phyloP scores from a whole-genome alignment of 2,113 vertebrate genomes.

The Nasalis larvatus region DNA sequence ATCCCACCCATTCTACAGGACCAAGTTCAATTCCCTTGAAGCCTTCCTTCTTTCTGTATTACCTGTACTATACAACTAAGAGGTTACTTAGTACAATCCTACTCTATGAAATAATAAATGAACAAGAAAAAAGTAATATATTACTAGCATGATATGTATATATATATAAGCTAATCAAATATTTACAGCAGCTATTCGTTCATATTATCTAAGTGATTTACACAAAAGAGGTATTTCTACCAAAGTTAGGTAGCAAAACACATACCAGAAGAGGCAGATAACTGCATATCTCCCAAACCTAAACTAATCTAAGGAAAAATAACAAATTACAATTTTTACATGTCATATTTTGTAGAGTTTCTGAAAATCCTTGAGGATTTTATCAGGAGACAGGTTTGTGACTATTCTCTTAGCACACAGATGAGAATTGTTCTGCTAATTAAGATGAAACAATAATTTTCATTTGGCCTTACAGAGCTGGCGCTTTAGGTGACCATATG shows the following conservation, averaged over 20 bases:
- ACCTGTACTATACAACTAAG: not conserved
- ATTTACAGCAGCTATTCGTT: not conserved
- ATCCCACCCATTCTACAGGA: not conserved
- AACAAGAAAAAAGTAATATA: not conserved
- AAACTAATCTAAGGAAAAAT: conserved; percentile 80
- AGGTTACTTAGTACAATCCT: not conserved
- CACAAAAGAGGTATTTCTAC: conserved; percentile 1
- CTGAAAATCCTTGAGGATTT: conserved; percentile 75
- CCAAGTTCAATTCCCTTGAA: not conserved
- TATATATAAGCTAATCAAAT: not conserved
- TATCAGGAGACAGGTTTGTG: conserved; percentile 51
- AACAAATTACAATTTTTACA: conserved; percentile 68
- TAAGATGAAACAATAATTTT: conserved; percentile 62
- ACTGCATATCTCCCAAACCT: conserved; percentile 61
- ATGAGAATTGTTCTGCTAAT: conserved; percentile 65
- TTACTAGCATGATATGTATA: not conserved
- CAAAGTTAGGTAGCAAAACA: conserved; percentile 63
- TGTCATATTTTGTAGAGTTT: conserved; percentile 71
- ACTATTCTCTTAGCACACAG: conserved; percentile 56
- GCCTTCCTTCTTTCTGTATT: not conserved
- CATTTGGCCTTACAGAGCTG: not conserved
- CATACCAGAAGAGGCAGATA: conserved; percentile 65
- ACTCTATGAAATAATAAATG: not conserved
- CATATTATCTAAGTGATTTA: not conserved
- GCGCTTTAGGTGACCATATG: too few species aligned